Evolutionary conservation across 2,113 vertebrate genomes (phyloP), one percentile per base, ranked within the genome.

Genomic region (cat (Felis catus)): DNA sequence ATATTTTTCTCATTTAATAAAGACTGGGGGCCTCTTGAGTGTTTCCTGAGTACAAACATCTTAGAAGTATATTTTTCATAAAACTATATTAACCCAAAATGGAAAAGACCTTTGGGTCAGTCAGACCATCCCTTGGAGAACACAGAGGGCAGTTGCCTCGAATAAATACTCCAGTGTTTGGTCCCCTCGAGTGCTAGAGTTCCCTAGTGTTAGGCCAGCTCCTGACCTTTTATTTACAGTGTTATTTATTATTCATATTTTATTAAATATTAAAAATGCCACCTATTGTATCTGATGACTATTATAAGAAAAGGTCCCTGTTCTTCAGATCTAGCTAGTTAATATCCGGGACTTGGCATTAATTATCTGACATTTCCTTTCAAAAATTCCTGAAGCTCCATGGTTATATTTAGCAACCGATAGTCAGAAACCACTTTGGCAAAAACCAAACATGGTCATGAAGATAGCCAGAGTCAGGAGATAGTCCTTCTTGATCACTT

Each of bases 201-300:
- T 95, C 76, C 83, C 92, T 33, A 91, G 79, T 95, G 94, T 78
- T 96, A 97, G 89, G 63, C 82, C 70, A 95, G 97, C 94, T 93
- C 84, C 89, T 98, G 97, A 97, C 96, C 98, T 98, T 98, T 98
- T 98, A 98, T 98, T 98, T 98, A 98, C 96, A 97, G 95, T 91
- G 73, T 94, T 98, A 98, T 98, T 98, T 97, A 98, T 98, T 98
- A 98, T 98, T 98, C 97, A 97, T 98, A 97, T 98, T 98, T 97
- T 97, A 98, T 98, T 87, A 98, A 98, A 98, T 96, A 97, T 94
- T 98, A 94, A 97, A 85, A 92, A 80, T 81, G 91, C 93, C 85
- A 97, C 4, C 89, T 94, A 96, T 48, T 95, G 80, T 91, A 97
- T 97, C 73, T 97, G 96, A 97, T 86, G 51, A 98, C 93, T 97